Conservation (phyloP, 2,113 vertebrate species). For the Podarcis raffonei region DNA sequence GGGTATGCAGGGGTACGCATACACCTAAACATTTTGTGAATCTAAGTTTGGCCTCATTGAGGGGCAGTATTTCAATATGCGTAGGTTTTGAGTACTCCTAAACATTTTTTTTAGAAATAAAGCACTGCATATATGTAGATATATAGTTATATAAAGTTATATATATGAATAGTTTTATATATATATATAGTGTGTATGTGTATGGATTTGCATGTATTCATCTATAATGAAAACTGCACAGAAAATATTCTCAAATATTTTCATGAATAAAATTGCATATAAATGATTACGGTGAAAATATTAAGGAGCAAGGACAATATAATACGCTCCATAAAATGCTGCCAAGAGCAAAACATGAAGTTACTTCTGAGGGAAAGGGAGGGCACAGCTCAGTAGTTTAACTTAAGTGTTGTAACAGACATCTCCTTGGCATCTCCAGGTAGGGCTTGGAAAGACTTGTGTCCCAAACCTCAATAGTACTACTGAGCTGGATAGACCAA, state of each 20-base stretch:
- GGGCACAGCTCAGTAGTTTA: not conserved
- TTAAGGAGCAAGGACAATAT: not conserved
- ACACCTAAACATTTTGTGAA: too few relatives aligned
- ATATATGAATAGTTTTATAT: too few relatives aligned
- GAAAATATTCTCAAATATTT: not conserved
- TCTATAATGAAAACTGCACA: not conserved
- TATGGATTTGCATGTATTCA: not conserved
- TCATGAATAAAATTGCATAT: not conserved
- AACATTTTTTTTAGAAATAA: too few relatives aligned
- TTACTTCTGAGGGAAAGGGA: not conserved
- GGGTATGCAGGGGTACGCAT: too few relatives aligned
- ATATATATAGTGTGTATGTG: not conserved
- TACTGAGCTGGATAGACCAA: not conserved
- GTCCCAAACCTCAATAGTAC: not conserved
- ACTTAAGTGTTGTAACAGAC: not conserved
- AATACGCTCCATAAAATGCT: not conserved
- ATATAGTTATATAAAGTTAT: too few relatives aligned
- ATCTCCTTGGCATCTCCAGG: not conserved
- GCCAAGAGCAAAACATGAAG: too few relatives aligned
- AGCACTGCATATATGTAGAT: too few relatives aligned
- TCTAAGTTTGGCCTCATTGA: not conserved
- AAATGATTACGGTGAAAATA: too few relatives aligned
- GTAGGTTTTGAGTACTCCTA: too few relatives aligned
- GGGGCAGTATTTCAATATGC: too few relatives aligned
- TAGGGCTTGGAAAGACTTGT: not conserved